Evolutionary conservation across 1,140 invertebrate genomes (phyloP).

Genomic region (Amyelois transitella): DNA sequence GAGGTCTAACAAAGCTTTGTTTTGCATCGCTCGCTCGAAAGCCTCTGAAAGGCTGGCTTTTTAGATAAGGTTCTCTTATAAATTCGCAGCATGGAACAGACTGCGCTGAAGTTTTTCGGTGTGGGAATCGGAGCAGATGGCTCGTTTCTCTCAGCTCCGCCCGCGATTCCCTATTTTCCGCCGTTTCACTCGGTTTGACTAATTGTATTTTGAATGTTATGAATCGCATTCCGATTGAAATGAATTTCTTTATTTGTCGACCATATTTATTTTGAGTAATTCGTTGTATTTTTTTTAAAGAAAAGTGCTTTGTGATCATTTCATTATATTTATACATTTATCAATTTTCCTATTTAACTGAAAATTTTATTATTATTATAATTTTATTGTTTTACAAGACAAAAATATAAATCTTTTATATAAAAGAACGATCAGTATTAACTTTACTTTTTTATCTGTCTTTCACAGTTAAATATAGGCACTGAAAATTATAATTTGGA

Average conservation of each 20-base stretch:
- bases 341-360: too few species aligned
- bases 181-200: constrained; percentile 25
- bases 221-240: not conserved
- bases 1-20: constrained; percentile 67
- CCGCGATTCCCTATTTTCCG: constrained; percentile 26
- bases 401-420: too few species aligned
- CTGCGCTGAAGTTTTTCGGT: constrained; percentile 56
- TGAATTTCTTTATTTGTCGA: not conserved
- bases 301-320: too few species aligned
- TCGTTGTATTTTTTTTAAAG: not conserved
- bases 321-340: too few species aligned
- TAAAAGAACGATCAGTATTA: too few species aligned
- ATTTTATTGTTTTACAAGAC: too few species aligned
- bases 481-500: too few species aligned
- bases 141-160: constrained; percentile 37
- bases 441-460: too few species aligned
- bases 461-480: too few species aligned
- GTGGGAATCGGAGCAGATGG: constrained; percentile 54
- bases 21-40: constrained; percentile 61
- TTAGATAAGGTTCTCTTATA: constrained; percentile 70
- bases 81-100: constrained; percentile 55
- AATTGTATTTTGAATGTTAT: constrained; percentile 24
- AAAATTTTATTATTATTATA: too few species aligned
- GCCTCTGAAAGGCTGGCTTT: constrained; percentile 64
- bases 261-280: not conserved